Conservation (phyloP, 2,888 invertebrate genomes). For the Poecilobothrus nobilitatus region DNA sequence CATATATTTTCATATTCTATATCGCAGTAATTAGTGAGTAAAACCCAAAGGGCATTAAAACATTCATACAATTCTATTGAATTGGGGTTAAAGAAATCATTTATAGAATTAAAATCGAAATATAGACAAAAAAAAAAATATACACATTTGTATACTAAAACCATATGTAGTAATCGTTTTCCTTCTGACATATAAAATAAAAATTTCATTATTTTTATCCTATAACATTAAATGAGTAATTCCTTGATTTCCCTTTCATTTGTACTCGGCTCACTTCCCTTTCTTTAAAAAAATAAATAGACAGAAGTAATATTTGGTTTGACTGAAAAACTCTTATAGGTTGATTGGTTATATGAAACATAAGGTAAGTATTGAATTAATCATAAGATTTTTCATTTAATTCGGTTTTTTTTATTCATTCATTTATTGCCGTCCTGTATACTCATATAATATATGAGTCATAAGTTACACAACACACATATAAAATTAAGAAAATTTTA, state of each 20-base stretch:
- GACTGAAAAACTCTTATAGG: too few relatives aligned
- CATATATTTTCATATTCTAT: too few relatives aligned
- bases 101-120: too few relatives aligned
- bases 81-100: not conserved
- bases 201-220: too few relatives aligned
- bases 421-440: too few relatives aligned
- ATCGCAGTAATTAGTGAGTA: not conserved
- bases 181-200: too few relatives aligned
- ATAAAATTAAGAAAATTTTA: not conserved
- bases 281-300: not conserved
- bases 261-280: too few relatives aligned
- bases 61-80: not conserved
- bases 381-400: not conserved
- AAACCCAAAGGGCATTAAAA: not conserved
- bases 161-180: not conserved
- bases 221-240: too few relatives aligned
- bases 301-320: not conserved
- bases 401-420: not conserved
- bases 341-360: not conserved
- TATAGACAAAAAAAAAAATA: too few relatives aligned
- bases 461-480: not conserved
- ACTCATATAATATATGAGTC: too few relatives aligned
- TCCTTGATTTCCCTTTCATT: too few relatives aligned
- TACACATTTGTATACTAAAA: not conserved
- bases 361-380: not conserved